phyloP scores from a whole-genome alignment of 2,797 vertebrate genomes.

The Cephalopachus bancanus region DNA sequence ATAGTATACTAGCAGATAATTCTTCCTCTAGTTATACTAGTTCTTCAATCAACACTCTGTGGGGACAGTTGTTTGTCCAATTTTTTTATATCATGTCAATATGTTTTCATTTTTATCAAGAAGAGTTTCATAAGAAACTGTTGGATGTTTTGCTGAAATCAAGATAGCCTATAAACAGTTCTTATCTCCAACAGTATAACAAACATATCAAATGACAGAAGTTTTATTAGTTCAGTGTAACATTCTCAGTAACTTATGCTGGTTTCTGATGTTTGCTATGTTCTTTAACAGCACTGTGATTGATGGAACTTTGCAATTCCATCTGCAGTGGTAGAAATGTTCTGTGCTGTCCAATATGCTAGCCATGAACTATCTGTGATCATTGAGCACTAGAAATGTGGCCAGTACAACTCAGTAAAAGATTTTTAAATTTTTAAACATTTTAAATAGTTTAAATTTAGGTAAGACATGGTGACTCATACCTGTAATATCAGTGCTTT shows the following conservation, averaged over 20 bases:
- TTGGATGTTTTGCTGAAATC: neutral
- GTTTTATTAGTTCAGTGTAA: constrained; percentile 3
- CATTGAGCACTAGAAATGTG: neutral
- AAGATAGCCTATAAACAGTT: neutral
- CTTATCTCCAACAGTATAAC: neutral
- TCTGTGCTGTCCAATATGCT: neutral
- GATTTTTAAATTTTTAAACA: neutral
- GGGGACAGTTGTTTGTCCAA: neutral
- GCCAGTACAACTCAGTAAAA: neutral
- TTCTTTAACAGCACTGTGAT: neutral
- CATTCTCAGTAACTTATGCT: neutral
- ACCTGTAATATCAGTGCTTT: too few species aligned
- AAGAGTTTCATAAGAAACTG: constrained; percentile 1
- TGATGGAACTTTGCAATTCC: neutral
- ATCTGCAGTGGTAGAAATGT: neutral
- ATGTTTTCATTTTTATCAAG: constrained; percentile 37
- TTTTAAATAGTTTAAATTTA: neutral
- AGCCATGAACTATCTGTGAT: neutral
- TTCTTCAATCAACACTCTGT: neutral
- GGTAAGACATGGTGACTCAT: too few species aligned
- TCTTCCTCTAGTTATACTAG: constrained; percentile 6
- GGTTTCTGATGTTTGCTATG: neutral
- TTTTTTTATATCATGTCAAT: neutral
- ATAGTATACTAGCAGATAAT: neutral
- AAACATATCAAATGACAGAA: neutral